Base-by-base conservation (phyloP, 1,140 invertebrate species). In the Frieseomelitta varia region DNA sequence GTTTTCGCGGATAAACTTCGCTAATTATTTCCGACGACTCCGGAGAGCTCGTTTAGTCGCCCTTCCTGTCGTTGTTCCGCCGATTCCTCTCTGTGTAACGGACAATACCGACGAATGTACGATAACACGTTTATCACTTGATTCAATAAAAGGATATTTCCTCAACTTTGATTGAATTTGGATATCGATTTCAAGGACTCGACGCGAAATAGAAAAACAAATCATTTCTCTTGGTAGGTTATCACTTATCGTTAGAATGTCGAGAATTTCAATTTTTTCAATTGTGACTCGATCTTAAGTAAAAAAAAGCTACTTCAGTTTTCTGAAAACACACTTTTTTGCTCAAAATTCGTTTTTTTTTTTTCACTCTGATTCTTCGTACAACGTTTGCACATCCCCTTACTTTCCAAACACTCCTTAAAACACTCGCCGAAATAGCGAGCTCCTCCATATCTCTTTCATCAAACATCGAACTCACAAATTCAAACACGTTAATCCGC, bases 1-100 rank as follows among this genome's bases (percentile, higher is more conserved):
- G 73, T 81, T 78, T 68, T 77, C 68, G 61, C 30, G 47, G 34
- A 39, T 75, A 84, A 87, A 53, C 79, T 76, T 75, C 51, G 73
- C 51, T 72, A 63, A 77, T 82, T 76, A 76, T 82, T 82, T 80
- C 56, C 76, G 30, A 12, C n/a, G 17, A 73, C 39, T 47, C 30
- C 67, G 56, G 77, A 34, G 19, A 53, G 47, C 65, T 56, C 47
- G 61, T 75, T 77, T 65, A 63, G 4, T 34, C 58, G 12, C 24
- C 56, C 24, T 76, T 71, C 56, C 19, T 14, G 12, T 19, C 24
- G 12, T 21, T 53, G 15, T 51, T 67, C 12, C 14, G 19, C n/a
- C 21, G 14, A 24, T 51, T 51, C 65, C 61, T 65, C 30, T 34
- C 27, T n/a, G 24, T n/a, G 6, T 6, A 15, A 69, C 30, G 21